Conservation (phyloP, 2,888 invertebrate species). For the Norana najaformis region DNA sequence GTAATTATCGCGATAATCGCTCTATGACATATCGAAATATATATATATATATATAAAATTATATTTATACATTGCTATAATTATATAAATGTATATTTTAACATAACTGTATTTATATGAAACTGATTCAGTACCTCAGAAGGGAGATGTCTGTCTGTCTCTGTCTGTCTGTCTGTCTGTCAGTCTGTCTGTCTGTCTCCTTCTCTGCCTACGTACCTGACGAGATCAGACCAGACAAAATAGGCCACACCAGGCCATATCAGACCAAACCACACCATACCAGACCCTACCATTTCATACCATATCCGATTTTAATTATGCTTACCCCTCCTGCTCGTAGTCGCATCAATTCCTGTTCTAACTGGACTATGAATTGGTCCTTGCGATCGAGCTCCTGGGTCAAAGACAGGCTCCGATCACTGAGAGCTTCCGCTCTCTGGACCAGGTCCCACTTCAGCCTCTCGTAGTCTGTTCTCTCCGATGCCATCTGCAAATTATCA, state of each 20-base stretch:
- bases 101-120: too few relatives aligned
- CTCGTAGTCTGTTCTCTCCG: slow-evolving; percentile 76
- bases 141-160: background rate
- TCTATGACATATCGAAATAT: too few relatives aligned
- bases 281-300: background rate
- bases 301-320: background rate
- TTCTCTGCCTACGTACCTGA: too few relatives aligned
- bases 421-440: slow-evolving; percentile 85
- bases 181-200: too few relatives aligned
- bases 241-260: too few relatives aligned
- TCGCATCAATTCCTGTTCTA: slow-evolving; percentile 83
- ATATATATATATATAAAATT: too few relatives aligned
- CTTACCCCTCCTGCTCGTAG: slow-evolving; percentile 63
- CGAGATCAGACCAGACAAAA: too few relatives aligned
- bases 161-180: background rate
- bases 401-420: slow-evolving; percentile 81
- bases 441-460: slow-evolving; percentile 85
- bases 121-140: too few relatives aligned
- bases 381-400: slow-evolving; percentile 85
- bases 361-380: slow-evolving; percentile 81
- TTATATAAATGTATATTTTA: too few relatives aligned
- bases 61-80: too few relatives aligned
- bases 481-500: slow-evolving; percentile 65
- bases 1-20: too few relatives aligned
- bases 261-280: background rate